These are phyloP conservation scores for Onychorhynchus coronatus DNA, from an alignment of 2,113 vertebrate species.

Conservation along the genomic window DNA sequence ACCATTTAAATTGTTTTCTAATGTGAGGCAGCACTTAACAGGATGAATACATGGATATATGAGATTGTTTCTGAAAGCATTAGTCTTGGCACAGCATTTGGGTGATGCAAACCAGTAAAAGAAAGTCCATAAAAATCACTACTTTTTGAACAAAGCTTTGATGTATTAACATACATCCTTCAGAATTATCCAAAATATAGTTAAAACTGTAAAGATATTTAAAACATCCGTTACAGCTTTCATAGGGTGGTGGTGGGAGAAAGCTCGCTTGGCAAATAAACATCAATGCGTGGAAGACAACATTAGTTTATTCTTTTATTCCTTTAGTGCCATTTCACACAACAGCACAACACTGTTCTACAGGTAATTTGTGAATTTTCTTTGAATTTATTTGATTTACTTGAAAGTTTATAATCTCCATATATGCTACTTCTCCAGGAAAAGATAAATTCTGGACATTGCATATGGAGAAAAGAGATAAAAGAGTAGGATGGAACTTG, in stretches of 20 bases:
- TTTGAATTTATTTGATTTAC: background rate
- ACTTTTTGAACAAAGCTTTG: background rate
- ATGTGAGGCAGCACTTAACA: background rate
- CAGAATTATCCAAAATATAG: background rate
- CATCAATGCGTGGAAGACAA: background rate
- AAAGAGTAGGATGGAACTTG: background rate
- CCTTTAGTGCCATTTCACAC: background rate
- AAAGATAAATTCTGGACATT: background rate
- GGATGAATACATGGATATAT: background rate
- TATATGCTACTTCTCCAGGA: background rate
- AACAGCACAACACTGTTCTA: background rate
- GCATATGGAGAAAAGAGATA: background rate
- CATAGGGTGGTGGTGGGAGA: background rate
- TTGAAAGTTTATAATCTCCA: background rate
- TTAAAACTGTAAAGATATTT: background rate
- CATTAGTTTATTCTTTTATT: background rate
- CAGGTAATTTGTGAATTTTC: background rate
- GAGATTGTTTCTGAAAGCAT: background rate
- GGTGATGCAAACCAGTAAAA: background rate
- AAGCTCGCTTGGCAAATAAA: background rate
- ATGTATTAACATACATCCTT: background rate
- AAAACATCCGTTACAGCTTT: background rate
- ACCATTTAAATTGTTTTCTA: background rate
- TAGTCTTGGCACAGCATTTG: background rate
- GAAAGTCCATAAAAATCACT: background rate